Evolutionary conservation across 2,113 vertebrate species (phyloP), one percentile per base, ranked within the genome.

Genomic region (Hydrochoerus hydrochaeris): DNA sequence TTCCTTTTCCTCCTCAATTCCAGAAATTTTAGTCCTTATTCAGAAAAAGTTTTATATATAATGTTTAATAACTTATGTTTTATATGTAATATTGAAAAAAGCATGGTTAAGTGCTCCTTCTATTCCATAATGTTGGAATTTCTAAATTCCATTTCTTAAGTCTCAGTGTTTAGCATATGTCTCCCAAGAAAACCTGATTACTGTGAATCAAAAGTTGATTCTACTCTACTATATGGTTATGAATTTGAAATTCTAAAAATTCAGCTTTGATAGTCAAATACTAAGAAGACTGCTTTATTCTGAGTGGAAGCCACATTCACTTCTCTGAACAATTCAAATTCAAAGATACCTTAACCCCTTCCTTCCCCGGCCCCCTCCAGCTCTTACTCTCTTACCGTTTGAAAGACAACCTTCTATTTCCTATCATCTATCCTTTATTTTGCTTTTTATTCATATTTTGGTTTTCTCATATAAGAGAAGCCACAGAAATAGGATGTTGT

Each of bases 121-220:
- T 85, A 22, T 12, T 20, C 16, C 63, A 32, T 14, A 14, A 69
- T 41, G 1, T 89, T n/a, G 54, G 89, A 86, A 91, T 95, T 54
- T 83, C 44, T 75, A 91, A 65, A 13, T 58, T 86, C 11, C n/a
- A 3, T 58, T 92, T 16, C 32, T 46, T 85, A 32, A 26, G 8
- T 1, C 57, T 86, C 73, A 3, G 6, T 17, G 89, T 83, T 80
- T 89, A 96, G 60, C 58, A 58, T 46, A 83, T 62, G 65, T 7
- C 30, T 96, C 44, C 57, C 58, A 85, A 8, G 9, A 30, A 95
- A 95, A 88, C 30, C 19, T 88, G 54, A 35, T 41, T 75, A 69
- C 38, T 88, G 8, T 41, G 94, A 94, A 85, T 84, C 69, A 84
- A 88, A 97, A 81, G 12, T 16, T 85, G 49, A 63, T 88, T 91